Evolutionary conservation across 2,797 vertebrate species (phyloP).

Genomic region (Acropternis orthonyx): DNA sequence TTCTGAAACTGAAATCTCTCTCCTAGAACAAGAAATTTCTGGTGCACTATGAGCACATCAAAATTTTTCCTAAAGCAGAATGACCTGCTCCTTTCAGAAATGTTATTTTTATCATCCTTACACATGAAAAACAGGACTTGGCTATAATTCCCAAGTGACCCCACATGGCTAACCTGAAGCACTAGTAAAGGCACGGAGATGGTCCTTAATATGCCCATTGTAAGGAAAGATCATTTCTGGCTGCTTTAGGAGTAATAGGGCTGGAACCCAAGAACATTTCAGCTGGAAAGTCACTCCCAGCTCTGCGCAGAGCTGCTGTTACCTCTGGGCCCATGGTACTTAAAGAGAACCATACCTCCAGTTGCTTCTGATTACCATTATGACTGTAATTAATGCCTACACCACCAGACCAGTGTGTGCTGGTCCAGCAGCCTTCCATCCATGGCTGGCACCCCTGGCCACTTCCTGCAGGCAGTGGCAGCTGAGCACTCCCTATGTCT

Average conservation of each 20-base stretch:
- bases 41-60: not conserved
- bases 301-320: not conserved
- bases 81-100: not conserved
- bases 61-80: not conserved
- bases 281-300: not conserved
- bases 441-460: accelerated
- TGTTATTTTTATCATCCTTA: not conserved
- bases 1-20: not conserved
- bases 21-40: not conserved
- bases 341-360: not conserved
- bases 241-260: not conserved
- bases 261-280: not conserved
- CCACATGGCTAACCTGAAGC: not conserved
- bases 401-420: not conserved
- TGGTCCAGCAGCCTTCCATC: not conserved
- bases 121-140: not conserved
- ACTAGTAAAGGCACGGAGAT: accelerated
- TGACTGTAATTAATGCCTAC: not conserved
- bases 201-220: accelerated
- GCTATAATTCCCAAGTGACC: not conserved
- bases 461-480: accelerated
- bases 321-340: not conserved
- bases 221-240: not conserved
- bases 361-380: not conserved
- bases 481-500: not conserved